phyloP scores from a whole-genome alignment of 2,113 vertebrate species.

The Zosterops pallidus region DNA sequence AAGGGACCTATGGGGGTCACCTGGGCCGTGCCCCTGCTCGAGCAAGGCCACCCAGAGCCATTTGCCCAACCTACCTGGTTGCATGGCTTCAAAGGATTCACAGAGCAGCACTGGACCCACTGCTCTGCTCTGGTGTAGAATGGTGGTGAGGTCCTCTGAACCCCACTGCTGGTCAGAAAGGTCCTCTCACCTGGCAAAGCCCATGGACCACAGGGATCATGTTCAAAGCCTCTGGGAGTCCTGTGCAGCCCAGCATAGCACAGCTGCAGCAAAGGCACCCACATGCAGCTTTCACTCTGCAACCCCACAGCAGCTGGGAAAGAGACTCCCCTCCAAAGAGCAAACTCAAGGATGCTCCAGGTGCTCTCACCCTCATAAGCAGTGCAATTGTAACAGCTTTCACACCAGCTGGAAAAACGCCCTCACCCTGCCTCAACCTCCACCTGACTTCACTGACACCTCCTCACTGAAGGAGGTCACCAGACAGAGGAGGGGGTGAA shows the following conservation, averaged over 20 bases:
- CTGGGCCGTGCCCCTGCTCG: background rate
- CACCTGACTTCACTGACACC: background rate
- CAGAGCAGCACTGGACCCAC: background rate
- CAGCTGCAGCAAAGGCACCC: background rate
- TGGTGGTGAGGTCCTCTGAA: background rate
- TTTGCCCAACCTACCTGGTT: background rate
- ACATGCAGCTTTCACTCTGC: rapidly evolving
- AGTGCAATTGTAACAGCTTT: background rate
- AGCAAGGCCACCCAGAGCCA: background rate
- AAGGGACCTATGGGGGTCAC: background rate
- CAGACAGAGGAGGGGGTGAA: background rate
- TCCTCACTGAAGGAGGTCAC: background rate
- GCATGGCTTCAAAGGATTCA: background rate
- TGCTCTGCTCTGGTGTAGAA: rapidly evolving
- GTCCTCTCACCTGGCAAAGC: background rate
- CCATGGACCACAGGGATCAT: background rate
- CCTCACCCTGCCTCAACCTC: background rate
- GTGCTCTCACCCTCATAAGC: background rate
- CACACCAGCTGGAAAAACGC: background rate
- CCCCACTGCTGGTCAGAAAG: background rate
- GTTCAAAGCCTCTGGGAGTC: background rate
- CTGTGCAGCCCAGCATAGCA: rapidly evolving
- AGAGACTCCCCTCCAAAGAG: background rate
- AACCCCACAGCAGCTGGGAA: background rate
- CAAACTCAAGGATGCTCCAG: background rate